Evolutionary conservation across 2,888 invertebrate species (phyloP).

Genomic region (Phanerotoma sp.): DNA sequence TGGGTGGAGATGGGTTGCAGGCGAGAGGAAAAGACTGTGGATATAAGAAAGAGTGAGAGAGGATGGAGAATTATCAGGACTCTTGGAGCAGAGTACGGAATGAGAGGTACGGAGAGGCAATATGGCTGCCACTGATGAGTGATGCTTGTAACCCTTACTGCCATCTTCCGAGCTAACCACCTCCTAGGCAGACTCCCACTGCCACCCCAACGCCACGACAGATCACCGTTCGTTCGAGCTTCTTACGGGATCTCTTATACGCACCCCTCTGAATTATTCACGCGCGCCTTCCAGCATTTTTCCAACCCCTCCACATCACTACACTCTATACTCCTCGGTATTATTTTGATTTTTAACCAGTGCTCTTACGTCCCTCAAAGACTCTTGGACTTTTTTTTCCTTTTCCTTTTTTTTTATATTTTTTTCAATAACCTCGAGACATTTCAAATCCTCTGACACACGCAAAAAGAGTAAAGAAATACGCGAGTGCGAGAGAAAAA

Average conservation of each 20-base stretch:
- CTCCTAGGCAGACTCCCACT: constrained; percentile 2
- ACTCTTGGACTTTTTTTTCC: background rate
- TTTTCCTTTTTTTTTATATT: background rate
- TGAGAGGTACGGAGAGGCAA: constrained; percentile 44
- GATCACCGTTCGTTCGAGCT: constrained; percentile 23
- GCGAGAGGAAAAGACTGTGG: constrained; percentile 21
- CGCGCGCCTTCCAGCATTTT: constrained; percentile 24
- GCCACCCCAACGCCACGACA: constrained; percentile 9
- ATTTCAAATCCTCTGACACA: constrained; percentile 5
- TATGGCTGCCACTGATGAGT: constrained; percentile 57
- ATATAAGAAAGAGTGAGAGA: constrained; percentile 26
- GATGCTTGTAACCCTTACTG: constrained; percentile 55
- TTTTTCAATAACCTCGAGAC: background rate
- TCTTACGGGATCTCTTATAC: constrained; percentile 26
- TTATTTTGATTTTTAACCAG: constrained; percentile 17
- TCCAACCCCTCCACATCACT: constrained; percentile 13
- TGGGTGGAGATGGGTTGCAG: constrained; percentile 25
- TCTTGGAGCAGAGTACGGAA: constrained; percentile 37
- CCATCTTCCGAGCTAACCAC: constrained; percentile 36
- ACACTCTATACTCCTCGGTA: constrained; percentile 4
- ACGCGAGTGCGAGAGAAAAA: background rate
- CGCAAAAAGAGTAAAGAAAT: background rate
- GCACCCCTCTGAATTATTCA: constrained; percentile 39
- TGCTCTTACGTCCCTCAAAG: constrained; percentile 10
- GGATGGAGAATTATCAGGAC: constrained; percentile 54